Base-by-base conservation (phyloP, 92 coral and sea anemone genomes). In the Heliopora coerulea region DNA sequence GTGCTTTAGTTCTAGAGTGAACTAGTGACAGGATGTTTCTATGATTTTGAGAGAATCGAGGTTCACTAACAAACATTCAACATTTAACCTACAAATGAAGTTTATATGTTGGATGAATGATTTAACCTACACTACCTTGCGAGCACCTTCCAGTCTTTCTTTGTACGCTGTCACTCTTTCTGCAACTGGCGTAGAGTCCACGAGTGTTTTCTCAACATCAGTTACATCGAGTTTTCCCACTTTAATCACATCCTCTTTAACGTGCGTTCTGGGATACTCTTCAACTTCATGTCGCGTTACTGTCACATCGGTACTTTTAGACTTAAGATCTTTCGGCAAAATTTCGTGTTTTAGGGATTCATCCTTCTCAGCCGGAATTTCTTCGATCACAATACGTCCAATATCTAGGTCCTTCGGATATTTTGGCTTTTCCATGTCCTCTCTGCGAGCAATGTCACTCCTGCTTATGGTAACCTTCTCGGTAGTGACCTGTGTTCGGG, bases 381-480 rank as follows among this genome's bases (percentile, higher is more conserved):
- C 30, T 56, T 56, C 33, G 11, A 56, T 56, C 33, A 23, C 61
- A 56, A 56, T 23, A 14, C 61, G 61, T 13, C 61, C 61, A 56
- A 56, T 28, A 56, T 56, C 61, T 56, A 17, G 33, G 28, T 56
- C 61, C 61, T 56, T 56, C 3, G 61, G 33, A 56, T 56, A 56
- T 23, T 31, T 14, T 14, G 29, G 61, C 15, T 56, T 56, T 7
- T 56, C 61, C 13, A 17, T 28, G 7, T 56, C 33, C 30, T 23
- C 33, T 3, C 7, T 14, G 61, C 30, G 9, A 23, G 33, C 15
- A 23, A 56, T 56, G 17, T 23, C 61, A 56, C 61, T 29, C 23
- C 33, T 56, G 28, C 12, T 23, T 14, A 28, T 17, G 12, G 33
- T 56, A 56, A 56, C 18, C 30, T 56, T 56, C 30, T 56, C 30